Evolutionary conservation across 1,140 invertebrate species (phyloP), one percentile per base, ranked within the genome.

Genomic region (Doryteuthis pealeii): DNA sequence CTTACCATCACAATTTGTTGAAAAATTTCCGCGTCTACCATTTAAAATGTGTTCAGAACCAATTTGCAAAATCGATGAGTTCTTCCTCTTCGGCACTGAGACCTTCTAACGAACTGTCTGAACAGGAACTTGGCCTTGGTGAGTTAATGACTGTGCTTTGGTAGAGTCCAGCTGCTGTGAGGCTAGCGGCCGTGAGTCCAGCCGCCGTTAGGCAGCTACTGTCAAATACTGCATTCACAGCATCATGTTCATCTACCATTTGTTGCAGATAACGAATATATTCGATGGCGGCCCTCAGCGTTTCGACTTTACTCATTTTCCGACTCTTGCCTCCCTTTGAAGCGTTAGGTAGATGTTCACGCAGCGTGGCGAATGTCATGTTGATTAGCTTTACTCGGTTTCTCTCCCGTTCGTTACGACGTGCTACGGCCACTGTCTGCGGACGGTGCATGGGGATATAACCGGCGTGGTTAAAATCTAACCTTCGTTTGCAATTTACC

Each of bases 351-450:
- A 85, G 76, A 75, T 87, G 85, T 70, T 85, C 81, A 28, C 84
- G 62, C 6, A 85, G 73, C 15, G 83, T 85, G 71, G 83, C 80
- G 76, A 86, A 85, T 1, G 84, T 83, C 80, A 95, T 93, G 87
- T 97, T 68, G 77, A 97, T 95, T 90, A 96, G 94, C 87, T 96
- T 96, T 15, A 98, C 96, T 68, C 96, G 91, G 87, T 98, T 98
- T 74, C 96, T 89, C 88, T 98, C 96, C 0, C 96, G 90, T 32
- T 96, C 96, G 88, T 98, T 98, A 77, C 96, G 91, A 68, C 95
- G 89, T 0, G 95, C 94, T 4, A 97, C 95, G 0, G 95, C 94
- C 2, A 94, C 93, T 72, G 93, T 92, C 75, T 92, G 81, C 58
- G 72, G 81, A 73, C 78, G 79, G 18, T 82, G 74, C 40, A 80